Evolutionary conservation across 2,113 vertebrate genomes (phyloP).

Genomic region (Acinonyx jubatus): DNA sequence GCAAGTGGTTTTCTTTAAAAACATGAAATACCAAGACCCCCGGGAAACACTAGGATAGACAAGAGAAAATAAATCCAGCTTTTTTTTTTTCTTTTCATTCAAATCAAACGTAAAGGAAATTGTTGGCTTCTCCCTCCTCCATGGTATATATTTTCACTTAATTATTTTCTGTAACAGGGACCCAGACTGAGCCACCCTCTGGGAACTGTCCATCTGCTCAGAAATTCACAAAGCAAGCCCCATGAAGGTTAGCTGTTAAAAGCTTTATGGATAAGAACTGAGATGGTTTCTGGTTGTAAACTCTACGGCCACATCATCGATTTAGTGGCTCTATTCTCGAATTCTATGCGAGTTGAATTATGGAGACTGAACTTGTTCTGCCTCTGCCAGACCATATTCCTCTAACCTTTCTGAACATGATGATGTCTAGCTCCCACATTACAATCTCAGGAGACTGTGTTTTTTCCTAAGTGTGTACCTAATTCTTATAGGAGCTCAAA

Average conservation of each 20-base stretch:
- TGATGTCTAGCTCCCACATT: conserved; percentile 35
- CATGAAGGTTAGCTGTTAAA: background rate
- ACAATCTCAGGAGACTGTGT: conserved; percentile 45
- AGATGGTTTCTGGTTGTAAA: conserved; percentile 40
- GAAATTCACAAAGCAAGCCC: conserved; percentile 45
- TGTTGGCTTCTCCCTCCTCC: background rate
- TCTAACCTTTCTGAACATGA: conserved; percentile 53
- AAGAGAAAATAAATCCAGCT: background rate
- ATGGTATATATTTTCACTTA: conserved; percentile 30
- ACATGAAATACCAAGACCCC: background rate
- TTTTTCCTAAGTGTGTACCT: background rate
- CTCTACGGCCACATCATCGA: background rate
- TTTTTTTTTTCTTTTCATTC: background rate
- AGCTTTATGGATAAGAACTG: conserved; percentile 45
- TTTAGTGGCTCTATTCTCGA: conserved; percentile 44
- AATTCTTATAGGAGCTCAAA: conserved; percentile 24
- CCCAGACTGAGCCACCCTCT: background rate
- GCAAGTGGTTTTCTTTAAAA: background rate
- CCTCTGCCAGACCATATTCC: background rate
- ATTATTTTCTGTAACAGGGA: conserved; percentile 24
- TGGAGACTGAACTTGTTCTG: conserved; percentile 20
- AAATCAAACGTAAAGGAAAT: conserved; percentile 24
- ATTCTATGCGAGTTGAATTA: conserved; percentile 39
- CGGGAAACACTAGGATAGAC: background rate
- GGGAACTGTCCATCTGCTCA: background rate